phyloP scores from a whole-genome alignment of 2,888 invertebrate species.

The Panzeria rudis region DNA sequence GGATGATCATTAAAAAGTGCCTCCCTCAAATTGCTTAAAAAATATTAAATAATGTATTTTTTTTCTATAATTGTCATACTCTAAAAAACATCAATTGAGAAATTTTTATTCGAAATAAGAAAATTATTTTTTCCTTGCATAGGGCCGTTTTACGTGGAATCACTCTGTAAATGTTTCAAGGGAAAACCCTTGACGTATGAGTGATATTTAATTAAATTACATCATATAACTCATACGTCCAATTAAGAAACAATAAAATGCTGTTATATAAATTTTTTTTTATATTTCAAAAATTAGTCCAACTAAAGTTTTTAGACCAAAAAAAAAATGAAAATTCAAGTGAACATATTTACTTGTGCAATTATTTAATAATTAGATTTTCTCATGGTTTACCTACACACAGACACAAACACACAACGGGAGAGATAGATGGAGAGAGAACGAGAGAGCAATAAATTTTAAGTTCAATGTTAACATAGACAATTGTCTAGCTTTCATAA shows the following conservation, averaged over 20 bases:
- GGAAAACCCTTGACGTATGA: not conserved
- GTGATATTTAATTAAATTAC: slow-evolving; percentile 35
- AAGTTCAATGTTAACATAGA: slow-evolving; percentile 31
- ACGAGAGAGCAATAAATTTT: not conserved
- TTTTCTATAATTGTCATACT: too few relatives aligned
- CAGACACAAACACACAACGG: not conserved
- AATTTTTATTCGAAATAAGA: too few relatives aligned
- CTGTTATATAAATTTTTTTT: too few relatives aligned
- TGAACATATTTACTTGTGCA: not conserved
- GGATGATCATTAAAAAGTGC: too few relatives aligned
- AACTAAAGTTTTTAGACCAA: too few relatives aligned
- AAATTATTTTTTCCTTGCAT: too few relatives aligned
- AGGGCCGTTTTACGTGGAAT: too few relatives aligned
- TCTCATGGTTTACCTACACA: not conserved
- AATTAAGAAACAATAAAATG: not conserved
- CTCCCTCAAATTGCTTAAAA: too few relatives aligned
- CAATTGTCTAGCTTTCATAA: not conserved
- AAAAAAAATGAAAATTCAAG: not conserved
- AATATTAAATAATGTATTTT: too few relatives aligned
- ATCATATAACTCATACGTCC: slow-evolving; percentile 30
- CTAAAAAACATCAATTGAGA: too few relatives aligned
- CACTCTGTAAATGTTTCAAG: not conserved
- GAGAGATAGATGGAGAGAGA: not conserved
- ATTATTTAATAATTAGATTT: not conserved
- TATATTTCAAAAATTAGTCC: not conserved